phyloP scores from a whole-genome alignment of 2,797 vertebrate genomes.

The Peromyscus aztecus region DNA sequence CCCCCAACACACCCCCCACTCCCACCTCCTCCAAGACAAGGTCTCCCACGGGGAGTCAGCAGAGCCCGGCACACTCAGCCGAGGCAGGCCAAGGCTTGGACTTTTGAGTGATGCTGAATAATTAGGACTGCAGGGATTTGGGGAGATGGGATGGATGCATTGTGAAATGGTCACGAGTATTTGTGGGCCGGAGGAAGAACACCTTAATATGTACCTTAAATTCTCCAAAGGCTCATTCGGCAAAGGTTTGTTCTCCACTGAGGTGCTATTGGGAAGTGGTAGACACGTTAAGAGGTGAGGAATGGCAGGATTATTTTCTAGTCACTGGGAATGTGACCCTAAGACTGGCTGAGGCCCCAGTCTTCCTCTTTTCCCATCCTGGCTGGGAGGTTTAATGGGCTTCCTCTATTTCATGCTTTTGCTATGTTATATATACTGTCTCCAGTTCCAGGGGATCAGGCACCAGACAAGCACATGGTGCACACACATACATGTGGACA shows the following conservation, averaged over 20 bases:
- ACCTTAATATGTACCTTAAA: no score
- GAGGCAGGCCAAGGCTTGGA: neutral
- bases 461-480: neutral
- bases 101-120: neutral
- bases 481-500: neutral
- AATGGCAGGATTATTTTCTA: neutral
- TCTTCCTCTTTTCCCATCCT: neutral
- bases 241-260: neutral
- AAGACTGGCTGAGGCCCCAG: neutral
- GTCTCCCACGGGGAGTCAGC: no score
- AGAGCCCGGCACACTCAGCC: no score
- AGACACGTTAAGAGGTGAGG: neutral
- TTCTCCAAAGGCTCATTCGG: neutral
- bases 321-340: neutral
- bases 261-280: neutral
- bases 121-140: neutral
- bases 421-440: neutral
- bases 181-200: neutral
- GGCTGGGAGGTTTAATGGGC: neutral
- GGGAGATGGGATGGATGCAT: neutral
- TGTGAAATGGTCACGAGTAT: neutral
- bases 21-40: no score
- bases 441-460: neutral
- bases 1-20: no score
- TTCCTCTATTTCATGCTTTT: neutral